These are phyloP conservation scores for Ips typographus DNA, from an alignment of 1,140 invertebrate genomes.

Conservation along the genomic window DNA sequence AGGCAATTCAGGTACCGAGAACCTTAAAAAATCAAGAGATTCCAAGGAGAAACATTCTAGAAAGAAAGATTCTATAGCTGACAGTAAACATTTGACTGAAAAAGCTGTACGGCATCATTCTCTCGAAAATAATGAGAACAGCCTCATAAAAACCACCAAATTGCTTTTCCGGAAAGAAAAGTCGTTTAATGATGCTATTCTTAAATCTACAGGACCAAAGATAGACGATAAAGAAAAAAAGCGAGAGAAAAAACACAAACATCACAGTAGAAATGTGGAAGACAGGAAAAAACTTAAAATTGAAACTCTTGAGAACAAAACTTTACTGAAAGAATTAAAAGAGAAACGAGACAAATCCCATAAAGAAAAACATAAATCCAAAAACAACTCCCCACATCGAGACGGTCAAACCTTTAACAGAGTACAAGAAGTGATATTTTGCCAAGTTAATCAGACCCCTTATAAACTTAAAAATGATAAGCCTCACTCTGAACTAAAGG, in stretches of 20 bases:
- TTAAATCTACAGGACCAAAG: not conserved
- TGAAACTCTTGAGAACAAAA: not conserved
- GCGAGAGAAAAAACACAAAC: conserved; percentile 8
- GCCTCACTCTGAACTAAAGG: conserved; percentile 12
- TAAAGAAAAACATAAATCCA: conserved; percentile 4
- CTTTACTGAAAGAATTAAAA: not conserved
- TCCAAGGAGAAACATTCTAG: no score
- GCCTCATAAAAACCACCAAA: conserved; percentile 19
- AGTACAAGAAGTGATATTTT: conserved; percentile 33
- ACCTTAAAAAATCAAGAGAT: no score
- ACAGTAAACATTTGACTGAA: no score
- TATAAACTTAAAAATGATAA: conserved; percentile 22
- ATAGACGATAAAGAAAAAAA: not conserved
- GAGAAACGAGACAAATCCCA: not conserved
- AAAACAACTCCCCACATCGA: not conserved
- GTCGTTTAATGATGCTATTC: conserved; percentile 23
- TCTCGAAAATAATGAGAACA: conserved; percentile 11
- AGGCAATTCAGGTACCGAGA: not conserved
- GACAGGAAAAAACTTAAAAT: conserved; percentile 3
- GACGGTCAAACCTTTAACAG: not conserved
- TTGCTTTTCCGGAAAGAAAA: conserved; percentile 28
- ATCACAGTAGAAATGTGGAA: not conserved
- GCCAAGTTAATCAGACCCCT: conserved; percentile 20
- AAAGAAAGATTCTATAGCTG: no score
- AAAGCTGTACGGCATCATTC: conserved; percentile 13